These are phyloP conservation scores for Drosophila robusta DNA, from an alignment of 2,888 invertebrate genomes.

Conservation along the genomic window DNA sequence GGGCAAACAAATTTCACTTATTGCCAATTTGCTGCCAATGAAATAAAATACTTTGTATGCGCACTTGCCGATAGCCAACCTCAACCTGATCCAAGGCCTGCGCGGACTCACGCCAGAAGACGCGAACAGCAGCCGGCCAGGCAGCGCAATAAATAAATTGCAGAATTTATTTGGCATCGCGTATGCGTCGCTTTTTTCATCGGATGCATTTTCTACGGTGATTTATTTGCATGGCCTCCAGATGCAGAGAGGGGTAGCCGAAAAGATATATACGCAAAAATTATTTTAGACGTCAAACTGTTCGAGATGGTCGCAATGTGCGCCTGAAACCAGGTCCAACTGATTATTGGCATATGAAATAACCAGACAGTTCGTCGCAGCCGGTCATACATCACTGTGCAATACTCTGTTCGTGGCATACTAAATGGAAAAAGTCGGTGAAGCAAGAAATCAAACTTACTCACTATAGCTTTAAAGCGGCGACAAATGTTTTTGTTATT, in stretches of 20 bases:
- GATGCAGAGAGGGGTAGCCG: constrained; percentile 8
- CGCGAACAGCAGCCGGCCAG: constrained; percentile 54
- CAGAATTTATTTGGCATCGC: constrained; percentile 78
- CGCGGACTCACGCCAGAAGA: constrained; percentile 4
- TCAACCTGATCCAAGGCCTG: constrained; percentile 31
- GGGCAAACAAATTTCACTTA: constrained; percentile 77
- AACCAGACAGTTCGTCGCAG: too few species aligned
- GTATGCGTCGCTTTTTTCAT: constrained; percentile 78
- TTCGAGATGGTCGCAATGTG: constrained; percentile 10
- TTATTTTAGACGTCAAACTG: constrained; percentile 2
- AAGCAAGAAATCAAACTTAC: too few species aligned
- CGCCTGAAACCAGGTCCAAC: too few species aligned
- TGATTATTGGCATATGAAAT: too few species aligned
- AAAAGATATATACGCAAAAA: constrained; percentile 2
- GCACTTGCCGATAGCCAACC: constrained; percentile 61
- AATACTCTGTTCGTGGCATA: too few species aligned
- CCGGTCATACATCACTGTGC: too few species aligned
- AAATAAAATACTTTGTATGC: constrained; percentile 73
- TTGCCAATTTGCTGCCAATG: constrained; percentile 78
- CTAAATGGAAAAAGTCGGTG: too few species aligned
- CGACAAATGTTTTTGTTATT: too few species aligned
- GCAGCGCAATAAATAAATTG: constrained; percentile 74
- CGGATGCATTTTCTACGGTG: constrained; percentile 74
- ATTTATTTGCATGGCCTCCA: constrained; percentile 68
- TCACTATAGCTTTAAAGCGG: too few species aligned